Percentiles rank a stretch among this genome's conserved stretches.
Evolutionary conservation across 1,140 invertebrate genomes (phyloP).

Genomic region (Diorhabda sublineata): DNA sequence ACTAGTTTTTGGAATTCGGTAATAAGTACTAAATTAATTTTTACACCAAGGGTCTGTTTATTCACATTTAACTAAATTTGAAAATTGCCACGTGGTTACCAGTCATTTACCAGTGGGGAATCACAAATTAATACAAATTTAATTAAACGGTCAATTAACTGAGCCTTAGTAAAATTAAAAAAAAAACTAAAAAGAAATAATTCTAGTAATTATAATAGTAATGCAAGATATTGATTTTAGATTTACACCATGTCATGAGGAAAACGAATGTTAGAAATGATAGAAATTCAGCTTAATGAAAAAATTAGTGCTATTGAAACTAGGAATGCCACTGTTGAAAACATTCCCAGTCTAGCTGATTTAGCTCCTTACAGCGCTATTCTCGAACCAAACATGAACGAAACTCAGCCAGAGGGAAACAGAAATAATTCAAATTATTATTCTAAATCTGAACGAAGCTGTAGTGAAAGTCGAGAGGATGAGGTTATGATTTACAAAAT

Average conservation of each 20-base stretch:
- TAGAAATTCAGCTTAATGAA: too few relatives aligned
- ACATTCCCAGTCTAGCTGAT: slow-evolving; percentile 3
- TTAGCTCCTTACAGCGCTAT: not conserved
- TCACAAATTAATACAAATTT: slow-evolving; percentile 1
- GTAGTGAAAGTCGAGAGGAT: slow-evolving; percentile 1
- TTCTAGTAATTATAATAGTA: too few relatives aligned
- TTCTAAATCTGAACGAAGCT: slow-evolving; percentile 1
- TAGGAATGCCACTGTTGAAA: not conserved
- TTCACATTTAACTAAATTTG: not conserved
- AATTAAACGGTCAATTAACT: not conserved
- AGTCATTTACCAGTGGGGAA: slow-evolving; percentile 1
- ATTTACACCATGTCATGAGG: too few relatives aligned
- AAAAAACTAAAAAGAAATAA: too few relatives aligned
- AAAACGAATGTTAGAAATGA: too few relatives aligned
- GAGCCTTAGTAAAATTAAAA: too few relatives aligned
- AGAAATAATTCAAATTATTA: slow-evolving; percentile 2
- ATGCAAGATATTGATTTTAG: too few relatives aligned
- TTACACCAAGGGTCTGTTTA: too few relatives aligned
- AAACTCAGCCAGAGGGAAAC: not conserved
- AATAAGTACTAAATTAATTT: too few relatives aligned
- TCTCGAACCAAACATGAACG: slow-evolving; percentile 4
- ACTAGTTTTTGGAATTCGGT: not conserved
- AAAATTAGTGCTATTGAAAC: not conserved
- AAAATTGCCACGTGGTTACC: slow-evolving; percentile 3
- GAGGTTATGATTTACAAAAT: not conserved